A percentile compares a stretch with the other conserved stretches of the same genome.
These are phyloP conservation scores for Sclerurus mexicanus DNA, from an alignment of 2,113 vertebrate species.

Conservation along the genomic window DNA sequence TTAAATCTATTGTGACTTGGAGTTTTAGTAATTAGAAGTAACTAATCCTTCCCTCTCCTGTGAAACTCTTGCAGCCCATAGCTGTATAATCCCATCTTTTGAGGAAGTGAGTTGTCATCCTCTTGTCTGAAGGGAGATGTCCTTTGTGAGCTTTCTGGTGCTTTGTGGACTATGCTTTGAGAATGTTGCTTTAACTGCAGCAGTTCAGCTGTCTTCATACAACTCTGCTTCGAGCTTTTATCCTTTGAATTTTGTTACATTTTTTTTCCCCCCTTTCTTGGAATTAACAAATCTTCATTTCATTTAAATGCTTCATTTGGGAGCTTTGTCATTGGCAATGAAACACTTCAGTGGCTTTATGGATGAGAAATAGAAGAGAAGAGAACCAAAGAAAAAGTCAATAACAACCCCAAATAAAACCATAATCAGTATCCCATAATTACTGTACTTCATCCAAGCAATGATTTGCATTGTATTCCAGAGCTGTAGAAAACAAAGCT, in stretches of 20 bases:
- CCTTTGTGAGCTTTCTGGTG: background rate
- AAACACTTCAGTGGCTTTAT: background rate
- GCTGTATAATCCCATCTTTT: background rate
- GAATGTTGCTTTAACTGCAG: background rate
- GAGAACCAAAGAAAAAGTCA: background rate
- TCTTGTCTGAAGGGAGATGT: background rate
- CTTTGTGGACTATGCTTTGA: background rate
- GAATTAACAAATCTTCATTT: background rate
- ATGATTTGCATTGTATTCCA: background rate
- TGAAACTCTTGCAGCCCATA: background rate
- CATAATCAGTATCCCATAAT: background rate
- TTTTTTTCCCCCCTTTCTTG: background rate
- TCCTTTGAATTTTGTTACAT: background rate
- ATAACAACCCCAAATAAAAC: background rate
- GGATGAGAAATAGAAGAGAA: background rate
- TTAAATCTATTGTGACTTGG: background rate
- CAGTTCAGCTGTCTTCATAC: background rate
- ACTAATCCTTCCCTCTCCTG: background rate
- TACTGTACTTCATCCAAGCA: background rate
- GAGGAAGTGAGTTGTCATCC: background rate
- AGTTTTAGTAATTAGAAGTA: background rate
- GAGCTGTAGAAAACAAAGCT: background rate
- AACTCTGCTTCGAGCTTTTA: background rate
- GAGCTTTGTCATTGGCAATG: background rate
- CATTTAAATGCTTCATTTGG: background rate